Evolutionary conservation across 2,888 invertebrate species (phyloP).

Genomic region (Agrochola lychnidis): DNA sequence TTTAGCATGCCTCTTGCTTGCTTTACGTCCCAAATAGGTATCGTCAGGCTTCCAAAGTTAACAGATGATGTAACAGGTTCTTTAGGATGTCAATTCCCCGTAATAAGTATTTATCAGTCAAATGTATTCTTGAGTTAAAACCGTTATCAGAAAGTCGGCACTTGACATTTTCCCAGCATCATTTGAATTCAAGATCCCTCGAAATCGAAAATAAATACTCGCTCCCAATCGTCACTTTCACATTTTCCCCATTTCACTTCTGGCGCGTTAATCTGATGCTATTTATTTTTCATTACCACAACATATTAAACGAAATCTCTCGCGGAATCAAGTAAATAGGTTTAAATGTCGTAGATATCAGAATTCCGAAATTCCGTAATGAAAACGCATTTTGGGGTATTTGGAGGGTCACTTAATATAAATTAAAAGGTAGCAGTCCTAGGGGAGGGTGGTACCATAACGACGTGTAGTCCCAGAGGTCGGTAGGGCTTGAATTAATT

Average conservation of each 20-base stretch:
- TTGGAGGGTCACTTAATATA: slow-evolving; percentile 68
- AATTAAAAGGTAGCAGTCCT: slow-evolving; percentile 74
- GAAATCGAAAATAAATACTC: slow-evolving; percentile 51
- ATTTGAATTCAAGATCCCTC: slow-evolving; percentile 35
- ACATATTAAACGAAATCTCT: slow-evolving; percentile 38
- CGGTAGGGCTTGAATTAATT: slow-evolving; percentile 68
- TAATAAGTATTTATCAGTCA: slow-evolving; percentile 4
- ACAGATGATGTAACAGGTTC: neutral
- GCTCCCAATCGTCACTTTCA: slow-evolving; percentile 3
- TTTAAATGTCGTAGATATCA: slow-evolving; percentile 26
- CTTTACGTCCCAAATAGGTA: neutral
- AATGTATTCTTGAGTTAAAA: slow-evolving; percentile 23
- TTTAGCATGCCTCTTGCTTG: no score
- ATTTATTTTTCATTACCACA: slow-evolving; percentile 57
- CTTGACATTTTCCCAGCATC: slow-evolving; percentile 34
- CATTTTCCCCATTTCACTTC: slow-evolving; percentile 14
- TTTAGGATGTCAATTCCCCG: neutral
- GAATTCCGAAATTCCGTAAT: slow-evolving; percentile 39
- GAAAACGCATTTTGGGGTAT: slow-evolving; percentile 58
- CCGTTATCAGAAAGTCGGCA: slow-evolving; percentile 29
- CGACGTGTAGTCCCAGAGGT: slow-evolving; percentile 59
- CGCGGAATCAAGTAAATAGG: slow-evolving; percentile 26
- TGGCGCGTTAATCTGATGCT: slow-evolving; percentile 15
- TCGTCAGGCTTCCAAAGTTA: neutral
- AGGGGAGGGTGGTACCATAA: slow-evolving; percentile 70